Evolutionary conservation across 2,113 vertebrate species (phyloP).

Genomic region (Urocolius indicus): DNA sequence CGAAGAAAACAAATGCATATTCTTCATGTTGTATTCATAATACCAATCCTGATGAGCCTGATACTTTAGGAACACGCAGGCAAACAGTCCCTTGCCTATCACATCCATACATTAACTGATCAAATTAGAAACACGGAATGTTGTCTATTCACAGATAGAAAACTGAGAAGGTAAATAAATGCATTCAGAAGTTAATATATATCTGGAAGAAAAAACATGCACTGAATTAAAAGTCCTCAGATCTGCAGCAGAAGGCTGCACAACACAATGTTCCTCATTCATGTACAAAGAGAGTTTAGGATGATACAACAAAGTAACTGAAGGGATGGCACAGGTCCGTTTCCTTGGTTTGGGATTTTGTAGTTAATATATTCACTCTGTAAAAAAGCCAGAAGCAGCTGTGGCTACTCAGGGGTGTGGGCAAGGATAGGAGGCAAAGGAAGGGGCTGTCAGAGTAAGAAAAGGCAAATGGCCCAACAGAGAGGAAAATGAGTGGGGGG

Average conservation of each 20-base stretch:
- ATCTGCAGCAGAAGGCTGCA: background rate
- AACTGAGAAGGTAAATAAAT: background rate
- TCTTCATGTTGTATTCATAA: background rate
- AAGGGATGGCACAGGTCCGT: background rate
- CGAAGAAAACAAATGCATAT: background rate
- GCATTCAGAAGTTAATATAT: background rate
- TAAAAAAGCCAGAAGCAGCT: background rate
- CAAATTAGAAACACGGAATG: background rate
- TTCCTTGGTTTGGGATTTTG: background rate
- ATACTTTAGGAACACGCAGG: background rate
- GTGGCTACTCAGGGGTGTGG: background rate
- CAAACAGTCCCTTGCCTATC: background rate
- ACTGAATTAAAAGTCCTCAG: background rate
- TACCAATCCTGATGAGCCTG: background rate
- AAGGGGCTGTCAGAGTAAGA: background rate
- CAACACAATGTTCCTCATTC: background rate
- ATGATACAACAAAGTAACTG: background rate
- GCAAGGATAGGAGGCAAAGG: background rate
- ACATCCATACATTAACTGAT: background rate
- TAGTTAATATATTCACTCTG: background rate
- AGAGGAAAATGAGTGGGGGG: fast-evolving
- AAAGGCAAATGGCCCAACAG: background rate
- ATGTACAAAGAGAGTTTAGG: background rate
- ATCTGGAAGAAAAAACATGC: background rate
- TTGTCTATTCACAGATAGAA: background rate